Base-by-base conservation (phyloP, 2,797 vertebrate genomes). In the Buphagus erythrorhynchus region DNA sequence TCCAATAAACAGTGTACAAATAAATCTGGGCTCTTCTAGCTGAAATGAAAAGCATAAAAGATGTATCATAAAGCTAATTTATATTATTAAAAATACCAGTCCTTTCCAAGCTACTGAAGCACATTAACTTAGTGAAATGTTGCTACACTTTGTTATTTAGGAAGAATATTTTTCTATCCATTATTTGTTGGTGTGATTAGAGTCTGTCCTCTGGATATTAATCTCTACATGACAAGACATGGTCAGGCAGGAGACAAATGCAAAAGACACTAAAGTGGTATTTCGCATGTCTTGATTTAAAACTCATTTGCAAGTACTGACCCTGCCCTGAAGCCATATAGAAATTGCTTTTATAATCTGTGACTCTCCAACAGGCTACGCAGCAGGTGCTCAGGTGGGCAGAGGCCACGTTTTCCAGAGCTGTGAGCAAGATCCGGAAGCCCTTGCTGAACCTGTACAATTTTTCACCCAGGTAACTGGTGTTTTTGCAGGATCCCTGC, bases 371-470 rank as follows among this genome's bases (percentile, higher is more conserved):
- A 35, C 51, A 99, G 99, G 97, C 97, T 8, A 95, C 97, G 7
- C 98, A 98, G 66, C 98, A 98, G 90, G 95, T 97, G 16, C 97
- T 98, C 72, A 97, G 98, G 29, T 99, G 99, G 99, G 91, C 97
- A 14, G 98, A 99, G 63, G 93, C 93, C 93, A 85, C 81, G 20
- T 31, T 98, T 87, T 98, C 98, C 13, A 95, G 65, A 91, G 97
- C 97, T 58, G 93, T 99, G 62, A 97, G 97, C 71, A 98, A 96
- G 91, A 83, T 99, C 93, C 93, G 98, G 92, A 98, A 98, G 90
- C 97, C 95, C 33, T 95, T 99, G 89, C 95, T 97, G 17, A 97
- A 96, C 65, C 95, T 98, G 81, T 99, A 98, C 97, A 98, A 92
- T 80, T 98, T 98, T 91, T 98, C 98, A 36, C 90, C 98, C 92